Conservation (phyloP, 2,888 invertebrate genomes). For the Helleia helle region DNA sequence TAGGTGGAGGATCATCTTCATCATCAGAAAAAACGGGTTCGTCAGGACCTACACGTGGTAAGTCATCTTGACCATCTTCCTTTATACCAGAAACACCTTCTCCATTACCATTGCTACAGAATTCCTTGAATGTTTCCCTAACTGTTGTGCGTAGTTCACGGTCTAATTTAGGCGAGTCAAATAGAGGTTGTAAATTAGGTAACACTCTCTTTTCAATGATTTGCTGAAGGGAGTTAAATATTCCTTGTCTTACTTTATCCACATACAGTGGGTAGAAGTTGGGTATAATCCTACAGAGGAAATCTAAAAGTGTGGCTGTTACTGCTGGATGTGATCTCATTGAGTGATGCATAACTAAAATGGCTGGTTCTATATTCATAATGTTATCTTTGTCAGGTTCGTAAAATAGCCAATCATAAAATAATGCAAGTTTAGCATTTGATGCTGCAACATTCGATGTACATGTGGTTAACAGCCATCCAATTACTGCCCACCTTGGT, state of each 20-base stretch:
- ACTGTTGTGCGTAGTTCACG: slow-evolving; percentile 88
- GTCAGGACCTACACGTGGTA: slow-evolving; percentile 63
- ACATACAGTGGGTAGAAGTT: slow-evolving; percentile 87
- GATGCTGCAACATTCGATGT: slow-evolving; percentile 91
- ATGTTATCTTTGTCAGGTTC: slow-evolving; percentile 94
- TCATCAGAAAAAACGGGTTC: slow-evolving; percentile 91
- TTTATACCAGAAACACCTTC: slow-evolving; percentile 64
- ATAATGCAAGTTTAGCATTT: slow-evolving; percentile 92
- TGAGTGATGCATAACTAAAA: slow-evolving; percentile 94
- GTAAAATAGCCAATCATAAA: slow-evolving; percentile 95
- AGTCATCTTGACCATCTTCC: slow-evolving; percentile 57
- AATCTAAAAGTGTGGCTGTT: slow-evolving; percentile 91
- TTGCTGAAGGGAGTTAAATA: slow-evolving; percentile 86
- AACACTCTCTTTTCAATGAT: slow-evolving; percentile 94
- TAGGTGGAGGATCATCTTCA: slow-evolving; percentile 79
- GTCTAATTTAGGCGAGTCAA: slow-evolving; percentile 91
- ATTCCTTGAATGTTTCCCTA: slow-evolving; percentile 93
- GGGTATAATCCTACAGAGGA: slow-evolving; percentile 91
- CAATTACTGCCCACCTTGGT: slow-evolving; percentile 95
- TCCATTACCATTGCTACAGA: slow-evolving; percentile 77
- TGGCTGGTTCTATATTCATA: slow-evolving; percentile 96
- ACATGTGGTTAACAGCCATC: slow-evolving; percentile 93
- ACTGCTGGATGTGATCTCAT: slow-evolving; percentile 93
- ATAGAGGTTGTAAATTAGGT: slow-evolving; percentile 87
- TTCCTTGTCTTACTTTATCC: slow-evolving; percentile 86